Percentiles rank a stretch among this genome's conserved stretches.
Conservation (phyloP, 2,797 vertebrate genomes). For the Onychomys torridus region DNA sequence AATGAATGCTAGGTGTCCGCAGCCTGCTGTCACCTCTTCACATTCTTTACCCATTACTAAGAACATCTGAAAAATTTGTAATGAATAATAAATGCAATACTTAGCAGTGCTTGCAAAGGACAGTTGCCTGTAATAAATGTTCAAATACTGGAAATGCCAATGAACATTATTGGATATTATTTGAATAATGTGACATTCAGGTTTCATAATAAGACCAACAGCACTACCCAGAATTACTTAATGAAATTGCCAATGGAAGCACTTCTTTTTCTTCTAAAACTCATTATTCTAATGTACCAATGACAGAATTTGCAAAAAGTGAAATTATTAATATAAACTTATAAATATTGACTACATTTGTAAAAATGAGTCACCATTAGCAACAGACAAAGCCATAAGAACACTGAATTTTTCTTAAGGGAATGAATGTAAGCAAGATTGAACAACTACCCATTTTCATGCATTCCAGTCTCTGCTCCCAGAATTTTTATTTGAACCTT, state of each 20-base stretch:
- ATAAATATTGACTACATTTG: constrained; percentile 41
- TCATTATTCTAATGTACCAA: constrained; percentile 50
- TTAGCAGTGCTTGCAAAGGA: constrained; percentile 21
- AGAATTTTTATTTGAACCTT: not conserved
- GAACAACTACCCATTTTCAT: not conserved
- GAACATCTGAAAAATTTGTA: not conserved
- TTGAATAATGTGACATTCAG: constrained; percentile 38
- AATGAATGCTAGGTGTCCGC: not conserved
- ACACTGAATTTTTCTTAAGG: not conserved
- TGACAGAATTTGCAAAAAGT: not conserved
- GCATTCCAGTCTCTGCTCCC: not conserved
- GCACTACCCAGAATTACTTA: not conserved
- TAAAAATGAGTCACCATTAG: constrained; percentile 15
- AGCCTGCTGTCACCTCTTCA: not conserved
- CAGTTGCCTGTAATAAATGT: not conserved
- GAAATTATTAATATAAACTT: not conserved
- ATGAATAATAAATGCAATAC: constrained; percentile 28
- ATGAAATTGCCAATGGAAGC: constrained; percentile 32
- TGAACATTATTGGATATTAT: constrained; percentile 25
- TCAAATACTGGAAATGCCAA: constrained; percentile 1
- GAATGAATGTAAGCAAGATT: not conserved
- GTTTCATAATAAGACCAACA: constrained; percentile 27
- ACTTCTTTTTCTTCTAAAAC: constrained; percentile 53
- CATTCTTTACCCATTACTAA: not conserved
- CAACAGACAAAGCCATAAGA: not conserved